Evolutionary conservation across 2,888 invertebrate genomes (phyloP).

Genomic region (Phrixothrix hirtus): DNA sequence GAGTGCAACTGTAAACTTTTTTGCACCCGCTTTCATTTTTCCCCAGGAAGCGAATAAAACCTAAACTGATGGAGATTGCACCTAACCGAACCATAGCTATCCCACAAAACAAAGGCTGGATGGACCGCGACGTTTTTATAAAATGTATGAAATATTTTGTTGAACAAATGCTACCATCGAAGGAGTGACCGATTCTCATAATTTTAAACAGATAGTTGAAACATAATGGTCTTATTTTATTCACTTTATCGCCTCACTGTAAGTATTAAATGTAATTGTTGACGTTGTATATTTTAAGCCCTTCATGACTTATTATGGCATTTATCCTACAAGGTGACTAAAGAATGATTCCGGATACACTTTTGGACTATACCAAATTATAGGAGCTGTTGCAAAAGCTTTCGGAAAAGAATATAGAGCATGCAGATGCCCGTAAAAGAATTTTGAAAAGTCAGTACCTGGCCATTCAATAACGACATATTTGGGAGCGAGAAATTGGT

Average conservation of each 20-base stretch:
- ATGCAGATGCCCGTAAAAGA: neutral
- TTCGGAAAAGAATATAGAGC: neutral
- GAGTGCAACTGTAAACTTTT: slow-evolving; percentile 1
- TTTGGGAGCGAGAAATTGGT: neutral
- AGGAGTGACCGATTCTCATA: no score
- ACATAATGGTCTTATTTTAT: neutral
- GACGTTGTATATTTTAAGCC: neutral
- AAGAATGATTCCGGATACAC: neutral
- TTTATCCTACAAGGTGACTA: neutral
- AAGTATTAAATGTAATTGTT: neutral
- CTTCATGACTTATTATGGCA: neutral
- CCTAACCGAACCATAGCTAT: neutral
- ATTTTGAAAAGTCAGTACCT: neutral
- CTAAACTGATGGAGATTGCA: slow-evolving; percentile 1
- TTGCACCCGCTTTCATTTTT: slow-evolving; percentile 1
- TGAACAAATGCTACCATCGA: slow-evolving; percentile 18
- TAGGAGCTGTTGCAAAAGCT: neutral
- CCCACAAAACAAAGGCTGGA: slow-evolving; percentile 1
- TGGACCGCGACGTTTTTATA: slow-evolving; percentile 9
- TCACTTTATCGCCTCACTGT: neutral
- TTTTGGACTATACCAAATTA: neutral
- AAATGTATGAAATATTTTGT: slow-evolving; percentile 26
- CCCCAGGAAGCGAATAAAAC: neutral
- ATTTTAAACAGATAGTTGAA: neutral
- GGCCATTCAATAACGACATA: neutral